phyloP scores from a whole-genome alignment of 2,113 vertebrate genomes.

The Baryphthengus martii region DNA sequence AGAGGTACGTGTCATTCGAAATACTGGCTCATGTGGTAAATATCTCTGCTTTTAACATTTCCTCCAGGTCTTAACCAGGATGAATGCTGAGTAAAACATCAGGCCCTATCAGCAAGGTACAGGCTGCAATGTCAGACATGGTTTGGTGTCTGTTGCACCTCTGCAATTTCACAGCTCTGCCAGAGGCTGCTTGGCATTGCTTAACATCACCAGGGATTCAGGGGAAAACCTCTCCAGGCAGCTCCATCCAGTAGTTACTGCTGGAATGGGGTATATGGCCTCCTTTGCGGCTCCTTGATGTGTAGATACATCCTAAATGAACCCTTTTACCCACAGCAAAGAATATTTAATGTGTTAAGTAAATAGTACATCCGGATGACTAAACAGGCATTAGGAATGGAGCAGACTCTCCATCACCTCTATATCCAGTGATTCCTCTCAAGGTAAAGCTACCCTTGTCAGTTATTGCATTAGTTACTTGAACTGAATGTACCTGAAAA shows the following conservation, averaged over 20 bases:
- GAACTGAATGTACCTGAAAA: neutral
- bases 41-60: neutral
- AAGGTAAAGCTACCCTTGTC: neutral
- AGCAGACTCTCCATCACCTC: neutral
- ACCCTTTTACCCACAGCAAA: neutral
- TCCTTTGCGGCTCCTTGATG: neutral
- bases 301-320: neutral
- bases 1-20: neutral
- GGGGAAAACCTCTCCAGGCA: neutral
- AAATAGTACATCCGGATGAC: neutral
- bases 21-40: neutral
- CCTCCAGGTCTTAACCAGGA: neutral
- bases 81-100: neutral
- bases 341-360: neutral
- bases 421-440: neutral
- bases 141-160: neutral
- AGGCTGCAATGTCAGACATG: fast-evolving
- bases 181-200: neutral
- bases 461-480: neutral
- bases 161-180: neutral
- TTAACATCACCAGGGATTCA: neutral
- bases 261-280: fast-evolving
- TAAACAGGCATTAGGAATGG: neutral
- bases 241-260: neutral
- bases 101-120: neutral